Conservation (phyloP, 2,888 invertebrate species). For the Cotesia congregata region DNA sequence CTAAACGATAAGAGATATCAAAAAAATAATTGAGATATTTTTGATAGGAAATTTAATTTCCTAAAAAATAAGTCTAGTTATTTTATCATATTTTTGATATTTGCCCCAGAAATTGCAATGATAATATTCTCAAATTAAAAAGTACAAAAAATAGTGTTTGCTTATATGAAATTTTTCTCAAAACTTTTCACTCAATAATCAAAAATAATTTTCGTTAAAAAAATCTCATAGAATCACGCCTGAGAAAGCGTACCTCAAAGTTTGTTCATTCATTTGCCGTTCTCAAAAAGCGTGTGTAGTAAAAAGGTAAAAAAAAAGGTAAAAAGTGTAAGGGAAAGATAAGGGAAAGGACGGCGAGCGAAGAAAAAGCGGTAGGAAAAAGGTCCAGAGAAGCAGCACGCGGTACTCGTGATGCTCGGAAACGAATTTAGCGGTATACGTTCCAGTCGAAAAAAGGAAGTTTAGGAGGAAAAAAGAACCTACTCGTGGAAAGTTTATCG, state of each 20-base stretch:
- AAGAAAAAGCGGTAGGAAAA: constrained; percentile 28
- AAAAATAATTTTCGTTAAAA: too few species aligned
- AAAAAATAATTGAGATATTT: too few species aligned
- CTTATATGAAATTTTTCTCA: too few species aligned
- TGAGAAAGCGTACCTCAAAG: constrained; percentile 35
- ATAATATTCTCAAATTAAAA: too few species aligned
- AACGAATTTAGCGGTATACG: constrained; percentile 41
- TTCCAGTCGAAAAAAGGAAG: constrained; percentile 18
- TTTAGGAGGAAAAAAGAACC: constrained; percentile 29
- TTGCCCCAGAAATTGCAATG: too few species aligned
- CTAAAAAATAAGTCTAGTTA: too few species aligned
- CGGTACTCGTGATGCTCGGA: constrained; percentile 24
- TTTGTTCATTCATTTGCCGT: constrained; percentile 36
- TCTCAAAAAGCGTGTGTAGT: background rate
- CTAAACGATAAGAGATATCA: too few species aligned
- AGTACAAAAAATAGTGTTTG: too few species aligned
- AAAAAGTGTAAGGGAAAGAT: background rate
- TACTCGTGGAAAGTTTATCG: constrained; percentile 27
- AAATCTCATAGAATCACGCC: background rate
- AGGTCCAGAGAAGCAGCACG: constrained; percentile 22
- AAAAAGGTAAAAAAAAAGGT: constrained; percentile 1
- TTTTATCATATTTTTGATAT: too few species aligned
- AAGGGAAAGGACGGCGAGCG: constrained; percentile 5
- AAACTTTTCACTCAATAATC: too few species aligned
- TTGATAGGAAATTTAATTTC: too few species aligned